Evolutionary conservation across 1,140 invertebrate genomes (phyloP).

Genomic region (Zaprionus taronus): DNA sequence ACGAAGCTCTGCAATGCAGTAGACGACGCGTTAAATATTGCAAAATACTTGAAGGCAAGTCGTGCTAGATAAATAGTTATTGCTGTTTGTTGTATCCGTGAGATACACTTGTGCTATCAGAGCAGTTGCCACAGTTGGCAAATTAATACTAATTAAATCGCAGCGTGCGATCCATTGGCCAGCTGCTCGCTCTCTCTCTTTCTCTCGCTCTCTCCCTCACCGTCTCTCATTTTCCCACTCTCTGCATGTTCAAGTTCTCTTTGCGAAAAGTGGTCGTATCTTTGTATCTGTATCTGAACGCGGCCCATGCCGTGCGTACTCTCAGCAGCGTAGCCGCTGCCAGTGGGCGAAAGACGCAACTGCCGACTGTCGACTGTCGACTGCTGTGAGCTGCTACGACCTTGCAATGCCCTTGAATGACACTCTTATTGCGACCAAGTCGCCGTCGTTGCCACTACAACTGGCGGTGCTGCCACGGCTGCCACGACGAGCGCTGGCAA

Average conservation of each 20-base stretch:
- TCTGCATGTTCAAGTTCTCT: slow-evolving; percentile 29
- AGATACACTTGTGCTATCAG: slow-evolving; percentile 39
- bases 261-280: slow-evolving; percentile 66
- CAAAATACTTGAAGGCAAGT: slow-evolving; percentile 18
- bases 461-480: slow-evolving; percentile 75
- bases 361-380: slow-evolving; percentile 21
- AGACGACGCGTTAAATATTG: slow-evolving; percentile 17
- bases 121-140: slow-evolving; percentile 13
- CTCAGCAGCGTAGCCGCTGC: slow-evolving; percentile 52
- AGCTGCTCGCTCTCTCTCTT: slow-evolving; percentile 14
- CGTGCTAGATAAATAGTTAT: slow-evolving; percentile 15
- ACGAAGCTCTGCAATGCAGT: slow-evolving; percentile 19
- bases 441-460: slow-evolving; percentile 69
- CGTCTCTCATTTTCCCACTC: slow-evolving; percentile 10
- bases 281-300: slow-evolving; percentile 68
- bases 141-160: slow-evolving; percentile 66
- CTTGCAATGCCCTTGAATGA: slow-evolving; percentile 84
- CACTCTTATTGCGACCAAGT: slow-evolving; percentile 83
- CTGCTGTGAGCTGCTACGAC: slow-evolving; percentile 65
- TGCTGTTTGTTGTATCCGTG: slow-evolving; percentile 29
- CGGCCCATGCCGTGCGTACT: slow-evolving; percentile 53
- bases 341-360: slow-evolving; percentile 76
- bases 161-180: slow-evolving; percentile 45
- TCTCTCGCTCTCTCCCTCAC: slow-evolving; percentile 7
- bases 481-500: slow-evolving; percentile 68